Evolutionary conservation across 2,888 invertebrate species (phyloP), one percentile per base, ranked within the genome.

Genomic region (Melikaiella ostensackeni): DNA sequence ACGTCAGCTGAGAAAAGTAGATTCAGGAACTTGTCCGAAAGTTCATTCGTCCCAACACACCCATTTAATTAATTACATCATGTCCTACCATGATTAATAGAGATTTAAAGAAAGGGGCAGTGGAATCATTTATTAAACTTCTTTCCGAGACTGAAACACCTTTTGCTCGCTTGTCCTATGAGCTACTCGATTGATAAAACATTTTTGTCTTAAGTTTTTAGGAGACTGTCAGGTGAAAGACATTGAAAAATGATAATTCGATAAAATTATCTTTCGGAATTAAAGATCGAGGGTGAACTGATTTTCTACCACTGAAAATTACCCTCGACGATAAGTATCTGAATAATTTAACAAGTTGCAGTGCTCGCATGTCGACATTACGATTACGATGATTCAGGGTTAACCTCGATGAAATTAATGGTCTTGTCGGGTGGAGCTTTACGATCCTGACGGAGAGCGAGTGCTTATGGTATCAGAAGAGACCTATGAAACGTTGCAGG

Each of bases 391-490:
- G 70, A 70, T 70, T 70, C 70, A 70, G 50, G 50, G 46, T 46
- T 70, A 70, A 70, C 70, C 70, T 70, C 70, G 70, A 70, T 70
- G 50, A 70, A 70, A 70, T 70, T 70, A 70, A 70, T 70, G 50
- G 46, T 33, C 70, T 33, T 70, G 46, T 46, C 46, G 21, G 70
- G 70, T 70, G 30, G n/a, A 50, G 70, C 70, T 70, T 70, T 70
- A 70, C 70, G 70, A 70, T 70, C 50, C 70, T 70, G 70, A 70
- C 70, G 70, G 70, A 70, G 70, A 70, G 50, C 50, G 70, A 70
- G 70, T 70, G 70, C 70, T 70, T 55, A 50, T 70, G 70, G 70
- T 70, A 70, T 70, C 70, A 70, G 70, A 64, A 27, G 70, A 70
- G 30, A 50, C 30, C 70, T 70, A 70, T 70, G 70, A 70, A 50